Evolutionary conservation across 2,888 invertebrate species (phyloP).

Genomic region (Timema podura): DNA sequence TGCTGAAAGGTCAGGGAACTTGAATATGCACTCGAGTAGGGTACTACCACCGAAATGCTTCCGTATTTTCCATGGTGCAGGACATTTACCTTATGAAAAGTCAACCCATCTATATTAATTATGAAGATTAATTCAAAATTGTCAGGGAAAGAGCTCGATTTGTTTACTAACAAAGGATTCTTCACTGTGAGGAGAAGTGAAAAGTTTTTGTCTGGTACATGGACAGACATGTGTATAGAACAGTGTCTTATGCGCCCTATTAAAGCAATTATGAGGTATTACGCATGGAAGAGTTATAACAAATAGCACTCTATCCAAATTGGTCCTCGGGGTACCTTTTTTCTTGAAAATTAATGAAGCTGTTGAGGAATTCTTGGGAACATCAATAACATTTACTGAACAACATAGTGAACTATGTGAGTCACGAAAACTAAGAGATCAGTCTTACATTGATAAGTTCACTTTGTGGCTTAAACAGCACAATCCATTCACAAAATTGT

Average conservation of each 20-base stretch:
- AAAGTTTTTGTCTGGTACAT: background rate
- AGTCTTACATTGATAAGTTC: background rate
- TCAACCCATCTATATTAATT: background rate
- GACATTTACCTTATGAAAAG: conserved; percentile 7
- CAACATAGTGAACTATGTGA: background rate
- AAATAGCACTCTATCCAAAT: background rate
- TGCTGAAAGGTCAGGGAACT: background rate
- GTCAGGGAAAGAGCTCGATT: background rate
- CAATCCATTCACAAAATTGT: background rate
- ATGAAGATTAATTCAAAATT: background rate
- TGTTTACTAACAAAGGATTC: background rate
- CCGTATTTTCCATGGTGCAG: conserved; percentile 2
- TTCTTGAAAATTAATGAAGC: background rate
- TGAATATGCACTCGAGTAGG: no score
- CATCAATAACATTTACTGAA: background rate
- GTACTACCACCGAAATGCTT: background rate
- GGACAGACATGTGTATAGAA: background rate
- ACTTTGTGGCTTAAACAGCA: background rate
- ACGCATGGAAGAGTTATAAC: background rate
- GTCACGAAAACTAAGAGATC: background rate
- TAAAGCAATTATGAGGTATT: background rate
- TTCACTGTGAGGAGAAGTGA: background rate
- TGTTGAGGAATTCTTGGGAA: conserved; percentile 5
- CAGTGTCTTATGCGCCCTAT: conserved; percentile 2
- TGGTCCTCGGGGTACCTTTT: background rate